Percentiles rank a stretch among this genome's conserved stretches.
These are phyloP conservation scores for Sphaerodactylus townsendi DNA, from an alignment of 2,113 vertebrate genomes.

Conservation along the genomic window DNA sequence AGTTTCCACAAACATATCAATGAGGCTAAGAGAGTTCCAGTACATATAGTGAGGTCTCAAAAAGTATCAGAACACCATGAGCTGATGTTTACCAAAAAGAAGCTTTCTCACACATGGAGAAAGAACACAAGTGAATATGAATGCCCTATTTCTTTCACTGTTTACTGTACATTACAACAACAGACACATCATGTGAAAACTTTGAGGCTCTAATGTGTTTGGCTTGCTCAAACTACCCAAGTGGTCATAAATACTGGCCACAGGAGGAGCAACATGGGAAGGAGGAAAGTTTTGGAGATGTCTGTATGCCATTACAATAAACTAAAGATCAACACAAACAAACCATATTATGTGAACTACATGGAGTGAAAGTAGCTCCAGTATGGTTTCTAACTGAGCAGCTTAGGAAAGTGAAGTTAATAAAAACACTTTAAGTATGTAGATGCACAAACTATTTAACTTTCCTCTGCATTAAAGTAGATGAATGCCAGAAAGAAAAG, in stretches of 20 bases:
- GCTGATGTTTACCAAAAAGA: not conserved
- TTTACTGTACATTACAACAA: constrained; percentile 2
- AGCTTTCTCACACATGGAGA: constrained; percentile 3
- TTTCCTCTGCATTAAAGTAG: not conserved
- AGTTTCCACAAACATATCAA: not conserved
- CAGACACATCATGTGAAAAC: not conserved
- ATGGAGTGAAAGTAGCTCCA: not conserved
- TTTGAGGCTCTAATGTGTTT: not conserved
- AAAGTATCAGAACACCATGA: constrained; percentile 26
- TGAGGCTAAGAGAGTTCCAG: constrained; percentile 5
- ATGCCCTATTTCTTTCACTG: not conserved
- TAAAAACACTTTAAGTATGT: not conserved
- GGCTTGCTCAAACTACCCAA: not conserved
- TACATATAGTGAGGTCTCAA: constrained; percentile 23
- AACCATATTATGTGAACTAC: not conserved
- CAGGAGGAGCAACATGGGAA: not conserved
- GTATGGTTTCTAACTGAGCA: not conserved
- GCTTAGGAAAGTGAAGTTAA: not conserved
- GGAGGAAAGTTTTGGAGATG: not conserved
- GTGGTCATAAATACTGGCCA: not conserved
- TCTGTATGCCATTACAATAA: not conserved
- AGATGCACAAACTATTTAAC: not conserved
- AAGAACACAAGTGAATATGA: constrained; percentile 36
- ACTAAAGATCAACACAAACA: not conserved
- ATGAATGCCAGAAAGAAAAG: not conserved